phyloP scores from a whole-genome alignment of 2,888 invertebrate species.

The Branchellion lobata region DNA sequence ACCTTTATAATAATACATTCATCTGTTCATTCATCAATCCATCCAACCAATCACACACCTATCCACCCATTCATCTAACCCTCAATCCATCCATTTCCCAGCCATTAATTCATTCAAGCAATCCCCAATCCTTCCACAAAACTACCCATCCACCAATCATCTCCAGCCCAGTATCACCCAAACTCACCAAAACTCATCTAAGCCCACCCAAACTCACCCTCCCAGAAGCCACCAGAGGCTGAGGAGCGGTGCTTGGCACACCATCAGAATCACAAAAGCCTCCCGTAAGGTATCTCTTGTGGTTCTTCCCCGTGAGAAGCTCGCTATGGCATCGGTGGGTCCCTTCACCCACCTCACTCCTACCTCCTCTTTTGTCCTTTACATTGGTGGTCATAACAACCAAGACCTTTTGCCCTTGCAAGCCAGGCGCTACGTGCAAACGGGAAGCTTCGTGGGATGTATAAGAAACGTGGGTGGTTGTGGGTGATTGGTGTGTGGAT shows the following conservation, averaged over 20 bases:
- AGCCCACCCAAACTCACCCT: too few relatives aligned
- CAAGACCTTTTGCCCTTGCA: background rate
- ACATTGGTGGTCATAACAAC: background rate
- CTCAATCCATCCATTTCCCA: too few relatives aligned
- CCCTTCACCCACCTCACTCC: background rate
- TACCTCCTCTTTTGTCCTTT: background rate
- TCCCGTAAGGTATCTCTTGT: constrained; percentile 76
- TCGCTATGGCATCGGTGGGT: background rate
- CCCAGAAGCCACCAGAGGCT: constrained; percentile 75
- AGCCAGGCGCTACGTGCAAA: background rate
- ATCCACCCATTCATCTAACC: too few relatives aligned
- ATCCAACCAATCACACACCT: too few relatives aligned
- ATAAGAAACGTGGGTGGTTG: background rate
- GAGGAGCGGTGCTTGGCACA: constrained; percentile 80
- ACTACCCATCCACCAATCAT: too few relatives aligned
- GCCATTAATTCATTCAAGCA: too few relatives aligned
- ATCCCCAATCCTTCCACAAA: too few relatives aligned
- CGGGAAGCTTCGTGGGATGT: background rate
- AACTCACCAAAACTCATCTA: too few relatives aligned
- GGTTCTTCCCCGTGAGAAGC: constrained; percentile 69
- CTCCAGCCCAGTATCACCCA: too few relatives aligned
- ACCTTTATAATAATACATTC: too few relatives aligned
- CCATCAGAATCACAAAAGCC: constrained; percentile 70
- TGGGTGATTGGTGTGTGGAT: too few relatives aligned
- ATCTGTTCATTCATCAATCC: too few relatives aligned